Evolutionary conservation across 2,888 invertebrate genomes (phyloP).

Genomic region (Yponomeuta plumbellus): DNA sequence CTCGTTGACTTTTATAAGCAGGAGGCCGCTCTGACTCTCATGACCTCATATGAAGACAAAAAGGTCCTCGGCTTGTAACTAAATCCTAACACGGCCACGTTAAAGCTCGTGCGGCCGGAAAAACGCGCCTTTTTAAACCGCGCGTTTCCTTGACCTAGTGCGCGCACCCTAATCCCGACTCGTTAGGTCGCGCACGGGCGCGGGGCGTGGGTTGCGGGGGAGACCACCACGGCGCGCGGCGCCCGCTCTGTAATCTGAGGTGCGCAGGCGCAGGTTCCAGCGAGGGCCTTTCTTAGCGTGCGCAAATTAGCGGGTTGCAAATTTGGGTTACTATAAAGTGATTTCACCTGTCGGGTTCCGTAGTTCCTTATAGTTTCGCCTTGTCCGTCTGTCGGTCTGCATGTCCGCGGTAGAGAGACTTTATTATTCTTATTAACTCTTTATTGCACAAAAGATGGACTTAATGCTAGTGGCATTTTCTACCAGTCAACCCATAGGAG

Average conservation of each 20-base stretch:
- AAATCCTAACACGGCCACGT: not conserved
- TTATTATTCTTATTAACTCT: too few species aligned
- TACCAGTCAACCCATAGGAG: too few species aligned
- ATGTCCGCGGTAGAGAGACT: too few species aligned
- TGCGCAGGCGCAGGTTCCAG: slow-evolving; percentile 37
- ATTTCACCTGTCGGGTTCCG: too few species aligned
- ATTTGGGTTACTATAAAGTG: not conserved
- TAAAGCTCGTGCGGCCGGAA: not conserved
- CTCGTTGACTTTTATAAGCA: too few species aligned
- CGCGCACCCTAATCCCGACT: slow-evolving; percentile 24
- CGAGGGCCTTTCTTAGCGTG: slow-evolving; percentile 29
- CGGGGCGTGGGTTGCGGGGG: slow-evolving; percentile 28
- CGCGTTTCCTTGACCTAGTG: not conserved
- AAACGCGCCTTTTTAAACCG: not conserved
- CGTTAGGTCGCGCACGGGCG: slow-evolving; percentile 32
- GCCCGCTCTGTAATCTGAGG: slow-evolving; percentile 60
- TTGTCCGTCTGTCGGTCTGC: too few species aligned
- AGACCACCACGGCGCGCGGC: slow-evolving; percentile 59
- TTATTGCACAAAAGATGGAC: too few species aligned
- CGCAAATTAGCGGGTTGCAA: not conserved
- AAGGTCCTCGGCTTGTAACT: too few species aligned
- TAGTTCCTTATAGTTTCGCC: too few species aligned
- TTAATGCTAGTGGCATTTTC: too few species aligned
- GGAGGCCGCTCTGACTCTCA: too few species aligned
- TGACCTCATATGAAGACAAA: too few species aligned